These are phyloP conservation scores for Pachyseris speciosa DNA, from an alignment of 64 coral and sea anemone species.

Conservation along the genomic window DNA sequence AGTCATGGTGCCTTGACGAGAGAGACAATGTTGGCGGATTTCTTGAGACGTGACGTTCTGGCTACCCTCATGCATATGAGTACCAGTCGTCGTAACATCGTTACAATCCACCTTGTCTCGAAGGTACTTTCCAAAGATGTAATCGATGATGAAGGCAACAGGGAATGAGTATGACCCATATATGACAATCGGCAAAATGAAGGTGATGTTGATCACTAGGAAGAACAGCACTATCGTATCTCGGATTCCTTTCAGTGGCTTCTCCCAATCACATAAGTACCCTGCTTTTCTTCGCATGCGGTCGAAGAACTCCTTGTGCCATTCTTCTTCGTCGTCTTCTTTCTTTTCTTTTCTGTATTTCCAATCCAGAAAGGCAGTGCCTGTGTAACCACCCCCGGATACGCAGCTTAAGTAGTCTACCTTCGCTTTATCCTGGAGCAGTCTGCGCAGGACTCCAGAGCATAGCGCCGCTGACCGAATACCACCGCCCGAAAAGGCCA, in stretches of 20 bases:
- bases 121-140: not conserved
- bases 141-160: not conserved
- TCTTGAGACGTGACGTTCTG: too few species aligned
- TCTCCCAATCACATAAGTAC: not conserved
- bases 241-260: not conserved
- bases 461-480: too few species aligned
- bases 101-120: not conserved
- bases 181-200: slow-evolving; percentile 1
- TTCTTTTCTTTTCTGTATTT: not conserved
- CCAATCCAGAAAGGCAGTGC: not conserved
- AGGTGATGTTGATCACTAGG: not conserved
- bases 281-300: not conserved
- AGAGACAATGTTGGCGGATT: too few species aligned
- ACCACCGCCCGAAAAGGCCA: not conserved
- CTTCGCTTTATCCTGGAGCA: too few species aligned
- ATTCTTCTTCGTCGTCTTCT: not conserved
- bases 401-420: too few species aligned
- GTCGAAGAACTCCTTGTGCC: slow-evolving; percentile 7
- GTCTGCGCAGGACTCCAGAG: too few species aligned
- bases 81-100: not conserved
- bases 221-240: too few species aligned
- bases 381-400: slow-evolving; percentile 13
- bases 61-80: too few species aligned
- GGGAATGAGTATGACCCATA: not conserved
- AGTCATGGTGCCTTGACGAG: not conserved